Conservation (phyloP, 2,113 vertebrate species). For the Notothenia rossii region DNA sequence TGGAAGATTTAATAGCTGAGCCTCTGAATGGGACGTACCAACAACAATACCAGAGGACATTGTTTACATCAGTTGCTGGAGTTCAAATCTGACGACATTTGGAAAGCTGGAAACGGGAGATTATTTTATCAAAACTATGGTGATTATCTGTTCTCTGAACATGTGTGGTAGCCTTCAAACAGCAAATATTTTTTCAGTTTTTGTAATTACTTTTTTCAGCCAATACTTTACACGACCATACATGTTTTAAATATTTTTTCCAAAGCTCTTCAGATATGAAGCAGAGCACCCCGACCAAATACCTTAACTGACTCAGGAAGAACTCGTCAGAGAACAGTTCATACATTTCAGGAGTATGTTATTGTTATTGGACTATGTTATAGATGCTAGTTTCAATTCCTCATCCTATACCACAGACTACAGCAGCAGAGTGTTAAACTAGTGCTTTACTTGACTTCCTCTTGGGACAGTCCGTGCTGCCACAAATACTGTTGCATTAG, state of each 20-base stretch:
- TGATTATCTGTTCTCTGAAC: constrained; percentile 23
- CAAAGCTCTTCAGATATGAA: constrained; percentile 29
- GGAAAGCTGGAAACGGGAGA: background rate
- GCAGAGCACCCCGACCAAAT: constrained; percentile 25
- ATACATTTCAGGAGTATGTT: constrained; percentile 5
- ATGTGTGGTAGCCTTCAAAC: background rate
- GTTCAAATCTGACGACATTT: constrained; percentile 15
- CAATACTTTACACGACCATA: background rate
- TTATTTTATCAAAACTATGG: constrained; percentile 1
- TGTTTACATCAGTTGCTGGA: constrained; percentile 52
- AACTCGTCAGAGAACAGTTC: constrained; percentile 7
- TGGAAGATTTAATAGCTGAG: constrained; percentile 89
- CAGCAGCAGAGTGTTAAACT: background rate
- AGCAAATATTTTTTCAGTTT: background rate
- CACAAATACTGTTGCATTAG: background rate
- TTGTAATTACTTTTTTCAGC: background rate
- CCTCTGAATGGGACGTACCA: background rate
- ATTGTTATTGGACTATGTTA: background rate
- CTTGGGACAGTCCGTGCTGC: constrained; percentile 15
- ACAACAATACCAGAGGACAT: constrained; percentile 14
- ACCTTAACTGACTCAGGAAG: constrained; percentile 51
- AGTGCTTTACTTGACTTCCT: constrained; percentile 31
- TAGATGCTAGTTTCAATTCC: constrained; percentile 33
- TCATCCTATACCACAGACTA: background rate
- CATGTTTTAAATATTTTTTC: background rate